Evolutionary conservation across 1,140 invertebrate species (phyloP).

Genomic region (Drosophila albomicans): DNA sequence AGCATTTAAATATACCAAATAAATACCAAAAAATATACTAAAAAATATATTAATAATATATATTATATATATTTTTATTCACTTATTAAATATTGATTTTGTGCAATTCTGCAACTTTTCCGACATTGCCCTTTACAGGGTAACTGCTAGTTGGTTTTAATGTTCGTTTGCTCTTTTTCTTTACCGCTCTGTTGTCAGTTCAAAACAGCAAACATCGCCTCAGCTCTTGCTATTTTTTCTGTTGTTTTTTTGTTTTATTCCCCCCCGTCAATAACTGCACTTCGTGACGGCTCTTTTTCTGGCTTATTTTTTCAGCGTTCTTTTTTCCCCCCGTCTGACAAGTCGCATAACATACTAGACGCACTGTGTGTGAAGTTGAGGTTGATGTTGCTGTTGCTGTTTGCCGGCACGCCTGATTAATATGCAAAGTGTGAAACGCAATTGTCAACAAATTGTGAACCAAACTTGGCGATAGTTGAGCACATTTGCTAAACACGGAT

Average conservation of each 20-base stretch:
- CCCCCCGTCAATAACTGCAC: conserved; percentile 18
- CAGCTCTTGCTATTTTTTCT: too few species aligned
- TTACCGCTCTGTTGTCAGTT: too few species aligned
- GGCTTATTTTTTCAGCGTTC: not conserved
- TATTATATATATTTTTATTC: not conserved
- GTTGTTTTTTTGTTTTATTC: too few species aligned
- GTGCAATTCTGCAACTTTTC: too few species aligned
- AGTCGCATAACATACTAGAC: conserved; percentile 19
- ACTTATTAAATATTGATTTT: too few species aligned
- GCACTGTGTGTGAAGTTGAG: conserved; percentile 12
- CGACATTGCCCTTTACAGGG: not conserved
- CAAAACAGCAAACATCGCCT: too few species aligned
- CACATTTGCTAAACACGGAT: conserved; percentile 32
- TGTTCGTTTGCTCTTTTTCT: too few species aligned
- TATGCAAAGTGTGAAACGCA: conserved; percentile 80
- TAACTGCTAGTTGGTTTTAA: too few species aligned
- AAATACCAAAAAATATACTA: too few species aligned
- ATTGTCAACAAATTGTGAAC: conserved; percentile 79
- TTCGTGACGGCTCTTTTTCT: conserved; percentile 12
- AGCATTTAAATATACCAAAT: too few species aligned
- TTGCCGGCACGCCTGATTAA: conserved; percentile 56
- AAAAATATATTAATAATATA: too few species aligned
- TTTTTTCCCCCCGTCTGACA: not conserved
- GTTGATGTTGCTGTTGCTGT: conserved; percentile 8
- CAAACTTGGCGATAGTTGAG: conserved; percentile 72